These are phyloP conservation scores for Clinocottus analis DNA, from an alignment of 2,113 vertebrate genomes.

Conservation along the genomic window DNA sequence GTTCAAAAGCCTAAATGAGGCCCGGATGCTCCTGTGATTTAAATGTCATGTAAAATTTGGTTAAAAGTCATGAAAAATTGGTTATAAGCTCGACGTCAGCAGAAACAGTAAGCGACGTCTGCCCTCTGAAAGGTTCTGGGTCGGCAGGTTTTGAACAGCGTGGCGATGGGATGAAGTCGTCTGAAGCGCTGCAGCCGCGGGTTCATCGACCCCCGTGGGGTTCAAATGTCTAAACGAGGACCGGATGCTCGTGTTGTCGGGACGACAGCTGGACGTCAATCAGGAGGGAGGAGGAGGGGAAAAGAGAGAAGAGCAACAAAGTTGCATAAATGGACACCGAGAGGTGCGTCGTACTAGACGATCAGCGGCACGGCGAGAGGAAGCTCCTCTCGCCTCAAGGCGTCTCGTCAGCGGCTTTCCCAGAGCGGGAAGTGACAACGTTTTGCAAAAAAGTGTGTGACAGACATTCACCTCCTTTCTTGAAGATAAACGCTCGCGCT, in stretches of 20 bases:
- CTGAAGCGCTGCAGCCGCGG: background rate
- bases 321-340: background rate
- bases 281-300: no score
- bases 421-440: slow-evolving; percentile 12
- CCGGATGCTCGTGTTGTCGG: background rate
- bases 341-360: no score
- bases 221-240: background rate
- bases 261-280: background rate
- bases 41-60: no score
- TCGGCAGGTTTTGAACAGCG: background rate
- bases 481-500: slow-evolving; percentile 10
- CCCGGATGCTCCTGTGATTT: no score
- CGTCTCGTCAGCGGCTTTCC: background rate
- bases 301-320: background rate
- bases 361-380: no score
- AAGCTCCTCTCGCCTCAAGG: no score
- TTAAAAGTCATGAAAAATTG: no score
- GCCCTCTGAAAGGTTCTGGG: background rate
- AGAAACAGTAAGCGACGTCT: slow-evolving; percentile 91
- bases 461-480: slow-evolving; percentile 19
- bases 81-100: slow-evolving; percentile 99
- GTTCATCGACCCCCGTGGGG: background rate
- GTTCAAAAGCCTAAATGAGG: no score
- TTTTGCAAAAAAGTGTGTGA: slow-evolving; percentile 6
- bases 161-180: slow-evolving; percentile 8